Evolutionary conservation across 2,797 vertebrate genomes (phyloP), one percentile per base, ranked within the genome.

Genomic region (Gobionotothen gibberifrons): DNA sequence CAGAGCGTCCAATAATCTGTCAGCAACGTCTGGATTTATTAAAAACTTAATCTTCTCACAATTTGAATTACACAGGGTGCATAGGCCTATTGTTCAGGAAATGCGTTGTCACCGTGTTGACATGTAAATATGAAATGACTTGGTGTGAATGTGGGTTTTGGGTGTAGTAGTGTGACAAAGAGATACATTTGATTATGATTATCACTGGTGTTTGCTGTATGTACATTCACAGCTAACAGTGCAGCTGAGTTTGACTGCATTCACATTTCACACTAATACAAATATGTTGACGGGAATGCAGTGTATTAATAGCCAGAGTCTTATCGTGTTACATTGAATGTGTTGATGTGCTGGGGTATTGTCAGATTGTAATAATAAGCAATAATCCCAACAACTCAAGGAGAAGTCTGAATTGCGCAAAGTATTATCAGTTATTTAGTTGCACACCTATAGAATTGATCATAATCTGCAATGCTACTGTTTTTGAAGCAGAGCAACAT

Each of bases 281-380:
- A 29, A 21, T 26, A 3, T 21, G 3, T 14, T 21, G 0, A 39
- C 52, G 69, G 29, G 15, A 26, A 29, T 51, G 29, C 36, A 51
- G 1, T 67, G n/a, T 29, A 66, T 60, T 43, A 32, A 56, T 43
- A 67, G 44, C 48, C 66, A 17, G 5, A 42, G 10, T 68, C 43
- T 49, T 54, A 53, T 74, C 69, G 72, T 17, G 36, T 83, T 72
- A 56, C 16, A 57, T 21, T 15, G 19, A 26, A 48, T 52, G 44
- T 22, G 12, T 51, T 39, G 15, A 13, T 48, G 32, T 21, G 9
- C 49, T 22, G 6, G 11, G 11, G 4, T 48, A 63, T 22, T 22
- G 22, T 22, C 3, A 5, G 26, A 26, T 26, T 26, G 26, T 26
- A 26, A 26, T 22, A 22, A 22, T 26, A 26, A 26, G 26, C 26